Evolutionary conservation across 1,140 invertebrate genomes (phyloP).

Genomic region (Laupala kohalensis): DNA sequence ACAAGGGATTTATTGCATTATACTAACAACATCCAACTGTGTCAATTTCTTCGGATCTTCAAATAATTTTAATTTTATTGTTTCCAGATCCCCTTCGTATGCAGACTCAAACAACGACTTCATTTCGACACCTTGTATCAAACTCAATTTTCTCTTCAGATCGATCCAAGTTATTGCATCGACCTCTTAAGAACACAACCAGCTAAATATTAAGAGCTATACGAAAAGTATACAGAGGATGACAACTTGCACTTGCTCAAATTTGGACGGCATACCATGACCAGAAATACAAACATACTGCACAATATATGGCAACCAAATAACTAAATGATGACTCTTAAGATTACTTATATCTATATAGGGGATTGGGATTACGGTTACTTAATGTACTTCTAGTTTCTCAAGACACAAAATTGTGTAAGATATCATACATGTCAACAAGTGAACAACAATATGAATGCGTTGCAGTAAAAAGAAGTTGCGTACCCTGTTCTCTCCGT

Average conservation of each 20-base stretch:
- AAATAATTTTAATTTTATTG: not conserved
- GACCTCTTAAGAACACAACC: too few relatives aligned
- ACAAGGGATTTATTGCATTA: too few relatives aligned
- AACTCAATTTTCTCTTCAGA: not conserved
- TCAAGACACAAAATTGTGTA: too few relatives aligned
- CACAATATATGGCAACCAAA: too few relatives aligned
- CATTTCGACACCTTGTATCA: not conserved
- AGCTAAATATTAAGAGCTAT: not conserved
- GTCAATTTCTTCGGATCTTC: not conserved
- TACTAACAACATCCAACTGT: not conserved
- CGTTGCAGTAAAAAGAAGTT: too few relatives aligned
- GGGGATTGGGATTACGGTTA: too few relatives aligned
- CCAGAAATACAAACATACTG: not conserved
- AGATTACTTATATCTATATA: too few relatives aligned
- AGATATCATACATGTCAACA: too few relatives aligned
- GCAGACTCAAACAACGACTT: conserved; percentile 1
- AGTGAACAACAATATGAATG: too few relatives aligned
- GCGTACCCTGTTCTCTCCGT: too few relatives aligned
- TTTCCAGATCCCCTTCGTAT: conserved; percentile 9
- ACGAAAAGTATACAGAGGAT: not conserved
- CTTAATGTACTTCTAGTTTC: too few relatives aligned
- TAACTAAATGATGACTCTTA: too few relatives aligned
- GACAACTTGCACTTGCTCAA: not conserved
- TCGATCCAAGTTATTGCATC: not conserved
- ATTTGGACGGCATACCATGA: not conserved